Evolutionary conservation across 2,113 vertebrate genomes (phyloP).

Genomic region (Cisticola juncidis): DNA sequence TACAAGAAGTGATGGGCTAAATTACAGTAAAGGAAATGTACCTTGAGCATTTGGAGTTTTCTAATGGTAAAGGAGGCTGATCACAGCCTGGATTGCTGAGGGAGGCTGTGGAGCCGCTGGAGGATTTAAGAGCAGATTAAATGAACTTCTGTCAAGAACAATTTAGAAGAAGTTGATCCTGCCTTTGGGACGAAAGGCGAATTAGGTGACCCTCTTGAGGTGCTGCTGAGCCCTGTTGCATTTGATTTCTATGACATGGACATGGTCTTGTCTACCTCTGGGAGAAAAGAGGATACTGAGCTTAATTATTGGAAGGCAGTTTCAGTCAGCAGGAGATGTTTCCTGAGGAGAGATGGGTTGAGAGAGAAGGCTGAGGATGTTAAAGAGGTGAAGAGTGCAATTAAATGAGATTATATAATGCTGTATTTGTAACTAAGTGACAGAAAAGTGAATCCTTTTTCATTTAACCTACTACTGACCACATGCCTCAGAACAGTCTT

Average conservation of each 20-base stretch:
- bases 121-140: slow-evolving; percentile 57
- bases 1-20: slow-evolving; percentile 3
- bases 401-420: slow-evolving; percentile 5
- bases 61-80: background rate
- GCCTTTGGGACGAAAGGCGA: background rate
- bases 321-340: background rate
- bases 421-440: slow-evolving; percentile 14
- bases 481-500: background rate
- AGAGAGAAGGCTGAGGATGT: background rate
- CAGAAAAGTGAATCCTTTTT: background rate
- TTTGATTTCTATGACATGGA: slow-evolving; percentile 18
- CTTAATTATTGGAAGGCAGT: background rate
- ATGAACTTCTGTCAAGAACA: slow-evolving; percentile 52
- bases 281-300: background rate
- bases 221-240: slow-evolving; percentile 25
- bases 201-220: slow-evolving; percentile 40
- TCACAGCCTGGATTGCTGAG: slow-evolving; percentile 5
- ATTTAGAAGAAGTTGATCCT: slow-evolving; percentile 48
- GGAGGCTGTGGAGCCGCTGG: background rate
- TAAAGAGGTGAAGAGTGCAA: slow-evolving; percentile 27
- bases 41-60: slow-evolving; percentile 8
- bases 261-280: background rate
- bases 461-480: background rate
- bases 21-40: background rate
- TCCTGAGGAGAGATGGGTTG: slow-evolving; percentile 4